Base-by-base conservation (phyloP, 2,797 vertebrate genomes). In the Paratrypauchen microcephalus region DNA sequence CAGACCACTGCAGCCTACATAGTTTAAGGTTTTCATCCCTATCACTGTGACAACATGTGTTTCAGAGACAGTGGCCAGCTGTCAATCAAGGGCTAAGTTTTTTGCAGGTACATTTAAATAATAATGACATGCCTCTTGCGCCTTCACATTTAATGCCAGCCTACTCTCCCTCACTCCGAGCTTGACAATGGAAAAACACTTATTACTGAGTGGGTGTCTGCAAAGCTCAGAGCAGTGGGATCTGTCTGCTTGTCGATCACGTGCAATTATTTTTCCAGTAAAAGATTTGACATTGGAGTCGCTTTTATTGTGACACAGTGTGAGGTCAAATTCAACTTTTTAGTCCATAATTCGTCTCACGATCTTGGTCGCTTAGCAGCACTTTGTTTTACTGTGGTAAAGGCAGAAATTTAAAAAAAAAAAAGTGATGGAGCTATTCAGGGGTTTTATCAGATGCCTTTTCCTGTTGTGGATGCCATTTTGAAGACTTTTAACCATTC, bases 331-430 rank as follows among this genome's bases (percentile, higher is more conserved):
- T 55, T 16, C 66, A 73, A 62, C 83, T 81, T 55, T 71, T 59
- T 21, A 69, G 71, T 79, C 75, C 69, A 61, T 82, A 74, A 90
- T 88, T 89, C 86, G 41, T 79, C 71, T 89, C 88, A 90, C 76
- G 74, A 56, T 74, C 66, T 39, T 62, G 62, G 82, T 89, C 77
- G 68, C 84, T 72, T 71, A 76, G 87, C 75, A 76, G 71, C 47
- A 24, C 41, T 5, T 13, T 82, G 72, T 71, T 71, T 71, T 71
- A 72, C 65, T 19, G 24, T 72, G 47, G 82, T 83, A 74, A 82
- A 84, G 70, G 81, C 21, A 63, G 23, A 72, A 76, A 76, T 83
- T 75, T 72, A 66, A 70, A 60, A 24, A 41, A 81, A 66, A 70
- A 60, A 24, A 41, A 81, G 78, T 89, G 86, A 84, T 82, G 82